A percentile compares a stretch with the other conserved stretches of the same genome.
phyloP scores from a whole-genome alignment of 1,140 invertebrate genomes.

The Leptinotarsa texana region DNA sequence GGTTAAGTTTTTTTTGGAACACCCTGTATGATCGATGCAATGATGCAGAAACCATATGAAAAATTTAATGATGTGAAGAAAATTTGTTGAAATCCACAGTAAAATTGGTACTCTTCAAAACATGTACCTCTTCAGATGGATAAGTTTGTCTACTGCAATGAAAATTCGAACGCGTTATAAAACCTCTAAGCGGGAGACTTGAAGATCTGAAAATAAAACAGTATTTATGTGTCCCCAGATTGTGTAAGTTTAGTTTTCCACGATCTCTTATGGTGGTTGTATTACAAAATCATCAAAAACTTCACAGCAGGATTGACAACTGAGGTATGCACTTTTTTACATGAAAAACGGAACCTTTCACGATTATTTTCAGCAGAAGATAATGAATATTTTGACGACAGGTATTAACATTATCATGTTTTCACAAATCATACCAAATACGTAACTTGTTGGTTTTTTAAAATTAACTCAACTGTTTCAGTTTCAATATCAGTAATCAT shows the following conservation, averaged over 20 bases:
- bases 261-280: constrained; percentile 47
- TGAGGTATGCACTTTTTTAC: no score
- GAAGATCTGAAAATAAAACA: constrained; percentile 56
- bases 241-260: constrained; percentile 49
- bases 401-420: constrained; percentile 31
- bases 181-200: constrained; percentile 52
- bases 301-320: no score
- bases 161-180: constrained; percentile 41
- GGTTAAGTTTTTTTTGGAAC: no score
- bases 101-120: no score
- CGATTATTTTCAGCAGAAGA: constrained; percentile 2
- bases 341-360: no score
- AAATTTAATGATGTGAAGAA: neutral
- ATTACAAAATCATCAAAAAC: constrained; percentile 14
- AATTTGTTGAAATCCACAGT: neutral
- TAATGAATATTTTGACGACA: neutral
- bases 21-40: no score
- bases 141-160: constrained; percentile 10
- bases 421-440: constrained; percentile 35
- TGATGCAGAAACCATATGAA: no score
- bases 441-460: neutral
- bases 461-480: neutral
- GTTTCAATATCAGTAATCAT: neutral
- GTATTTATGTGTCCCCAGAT: constrained; percentile 54
- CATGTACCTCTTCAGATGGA: neutral